Conservation (phyloP, 2,888 invertebrate genomes). For the Mythimna lalbum region DNA sequence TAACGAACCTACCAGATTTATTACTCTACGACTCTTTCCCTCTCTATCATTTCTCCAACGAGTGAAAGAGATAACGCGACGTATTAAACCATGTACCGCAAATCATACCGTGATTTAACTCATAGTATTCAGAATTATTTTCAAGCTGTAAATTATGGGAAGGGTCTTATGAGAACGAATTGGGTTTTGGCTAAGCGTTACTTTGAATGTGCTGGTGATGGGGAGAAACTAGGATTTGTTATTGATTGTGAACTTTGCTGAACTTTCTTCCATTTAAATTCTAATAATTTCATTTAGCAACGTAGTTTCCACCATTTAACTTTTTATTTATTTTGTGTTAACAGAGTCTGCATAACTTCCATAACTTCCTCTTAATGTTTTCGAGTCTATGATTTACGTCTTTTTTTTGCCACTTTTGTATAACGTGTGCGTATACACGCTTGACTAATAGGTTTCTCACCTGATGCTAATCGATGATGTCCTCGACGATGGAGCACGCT, state of each 20-base stretch:
- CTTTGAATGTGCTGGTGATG: conserved; percentile 13
- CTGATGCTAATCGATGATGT: no score
- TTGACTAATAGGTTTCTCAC: no score
- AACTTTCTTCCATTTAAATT: conserved; percentile 8
- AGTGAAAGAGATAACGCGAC: conserved; percentile 32
- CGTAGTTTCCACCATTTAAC: neutral
- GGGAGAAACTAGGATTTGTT: conserved; percentile 11
- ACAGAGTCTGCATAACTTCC: neutral
- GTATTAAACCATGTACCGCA: conserved; percentile 53
- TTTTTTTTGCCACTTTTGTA: no score
- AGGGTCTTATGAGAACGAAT: conserved; percentile 52
- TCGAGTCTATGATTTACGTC: no score
- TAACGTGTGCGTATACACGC: no score
- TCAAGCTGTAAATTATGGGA: conserved; percentile 55
- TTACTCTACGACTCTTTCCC: conserved; percentile 50
- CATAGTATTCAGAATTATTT: conserved; percentile 58
- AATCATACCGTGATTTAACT: conserved; percentile 56
- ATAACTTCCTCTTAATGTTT: no score
- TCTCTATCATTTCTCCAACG: conserved; percentile 38
- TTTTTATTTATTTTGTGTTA: neutral
- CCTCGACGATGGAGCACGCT: no score
- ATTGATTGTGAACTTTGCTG: conserved; percentile 16
- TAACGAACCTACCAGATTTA: conserved; percentile 80
- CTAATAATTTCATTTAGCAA: neutral
- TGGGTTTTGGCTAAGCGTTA: conserved; percentile 35